These are phyloP conservation scores for Palythoa heliodiscus DNA, from an alignment of 92 coral and sea anemone genomes.

Conservation along the genomic window DNA sequence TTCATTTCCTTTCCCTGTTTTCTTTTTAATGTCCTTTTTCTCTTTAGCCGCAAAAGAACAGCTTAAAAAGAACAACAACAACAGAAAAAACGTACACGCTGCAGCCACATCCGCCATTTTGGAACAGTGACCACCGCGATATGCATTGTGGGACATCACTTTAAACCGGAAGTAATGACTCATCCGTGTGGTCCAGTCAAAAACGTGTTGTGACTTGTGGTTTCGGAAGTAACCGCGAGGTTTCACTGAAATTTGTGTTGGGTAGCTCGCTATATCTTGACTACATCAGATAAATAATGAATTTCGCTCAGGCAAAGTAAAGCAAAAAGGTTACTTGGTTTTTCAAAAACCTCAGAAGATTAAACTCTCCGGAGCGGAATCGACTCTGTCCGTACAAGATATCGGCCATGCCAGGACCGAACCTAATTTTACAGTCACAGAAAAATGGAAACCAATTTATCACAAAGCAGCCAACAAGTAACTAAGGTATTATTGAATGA, in stretches of 20 bases:
- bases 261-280: neutral
- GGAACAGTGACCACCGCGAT: neutral
- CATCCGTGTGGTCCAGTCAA: neutral
- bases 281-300: neutral
- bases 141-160: constrained; percentile 5
- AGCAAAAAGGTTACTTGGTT: neutral
- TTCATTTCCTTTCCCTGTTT: too few species aligned
- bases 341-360: neutral
- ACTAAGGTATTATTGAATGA: constrained; percentile 16
- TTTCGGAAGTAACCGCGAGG: neutral
- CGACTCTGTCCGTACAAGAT: neutral
- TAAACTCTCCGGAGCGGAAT: neutral
- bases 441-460: constrained; percentile 28
- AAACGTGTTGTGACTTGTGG: constrained; percentile 38
- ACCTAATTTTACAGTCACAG: neutral
- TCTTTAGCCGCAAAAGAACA: constrained; percentile 45
- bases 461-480: neutral
- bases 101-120: constrained; percentile 50
- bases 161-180: constrained; percentile 26
- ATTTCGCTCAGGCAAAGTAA: neutral
- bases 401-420: constrained; percentile 30
- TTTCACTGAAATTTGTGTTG: neutral
- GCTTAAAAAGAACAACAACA: constrained; percentile 42
- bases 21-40: constrained; percentile 49
- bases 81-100: neutral